Evolutionary conservation across 2,797 vertebrate species (phyloP).

Genomic region (Serranus cabrilla): DNA sequence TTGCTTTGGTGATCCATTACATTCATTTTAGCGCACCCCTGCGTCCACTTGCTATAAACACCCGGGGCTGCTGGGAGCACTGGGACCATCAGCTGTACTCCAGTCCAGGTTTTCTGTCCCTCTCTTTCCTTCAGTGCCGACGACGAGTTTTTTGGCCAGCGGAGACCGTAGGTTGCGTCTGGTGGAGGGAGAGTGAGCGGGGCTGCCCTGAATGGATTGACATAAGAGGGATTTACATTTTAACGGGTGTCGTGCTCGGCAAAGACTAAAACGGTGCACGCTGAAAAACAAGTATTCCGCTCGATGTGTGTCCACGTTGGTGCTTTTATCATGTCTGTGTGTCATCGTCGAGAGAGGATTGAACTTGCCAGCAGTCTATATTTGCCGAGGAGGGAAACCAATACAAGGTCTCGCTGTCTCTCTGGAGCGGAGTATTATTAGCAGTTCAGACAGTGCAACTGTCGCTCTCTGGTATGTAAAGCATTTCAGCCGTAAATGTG

Average conservation of each 20-base stretch:
- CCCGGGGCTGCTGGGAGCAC: background rate
- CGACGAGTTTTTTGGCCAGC: conserved; percentile 68
- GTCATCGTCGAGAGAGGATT: conserved; percentile 69
- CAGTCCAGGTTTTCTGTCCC: conserved; percentile 79
- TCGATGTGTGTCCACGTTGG: conserved; percentile 30
- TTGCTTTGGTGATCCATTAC: background rate
- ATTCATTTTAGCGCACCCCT: background rate
- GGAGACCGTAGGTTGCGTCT: conserved; percentile 78
- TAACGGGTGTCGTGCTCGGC: conserved; percentile 66
- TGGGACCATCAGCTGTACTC: conserved; percentile 48
- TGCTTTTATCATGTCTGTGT: conserved; percentile 68
- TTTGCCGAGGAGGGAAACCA: conserved; percentile 83
- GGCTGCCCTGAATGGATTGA: conserved; percentile 79
- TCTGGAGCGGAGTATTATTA: conserved; percentile 87
- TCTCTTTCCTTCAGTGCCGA: conserved; percentile 69
- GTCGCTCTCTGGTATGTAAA: conserved; percentile 88
- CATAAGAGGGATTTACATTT: conserved; percentile 80
- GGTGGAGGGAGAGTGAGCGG: conserved; percentile 79
- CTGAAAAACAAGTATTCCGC: conserved; percentile 26
- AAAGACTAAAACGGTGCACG: conserved; percentile 49
- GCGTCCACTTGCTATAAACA: background rate
- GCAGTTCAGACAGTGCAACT: conserved; percentile 85
- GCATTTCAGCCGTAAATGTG: conserved; percentile 81
- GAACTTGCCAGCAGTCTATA: conserved; percentile 75
- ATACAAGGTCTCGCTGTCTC: conserved; percentile 81